phyloP scores from a whole-genome alignment of 2,113 vertebrate genomes.

The Myrmecobius fasciatus region DNA sequence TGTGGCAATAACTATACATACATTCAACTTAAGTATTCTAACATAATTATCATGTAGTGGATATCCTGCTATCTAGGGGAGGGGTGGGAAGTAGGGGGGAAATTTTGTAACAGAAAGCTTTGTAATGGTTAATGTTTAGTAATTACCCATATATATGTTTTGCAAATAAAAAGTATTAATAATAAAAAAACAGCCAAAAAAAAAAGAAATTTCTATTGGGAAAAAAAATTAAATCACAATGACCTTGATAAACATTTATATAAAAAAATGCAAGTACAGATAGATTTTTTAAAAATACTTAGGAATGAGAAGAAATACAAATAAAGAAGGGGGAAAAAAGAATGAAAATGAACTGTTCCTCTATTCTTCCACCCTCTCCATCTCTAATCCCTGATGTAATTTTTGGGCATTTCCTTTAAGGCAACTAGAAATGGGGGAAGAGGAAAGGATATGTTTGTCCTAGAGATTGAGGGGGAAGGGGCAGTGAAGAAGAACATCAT shows the following conservation, averaged over 20 bases:
- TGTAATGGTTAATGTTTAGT: no score
- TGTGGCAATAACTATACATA: no score
- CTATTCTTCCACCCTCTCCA: neutral
- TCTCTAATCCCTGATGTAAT: neutral
- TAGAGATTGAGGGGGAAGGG: neutral
- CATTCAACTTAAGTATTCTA: no score
- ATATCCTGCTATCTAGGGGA: no score
- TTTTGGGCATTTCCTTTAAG: constrained; percentile 47
- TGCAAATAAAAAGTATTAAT: no score
- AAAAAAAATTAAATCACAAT: neutral
- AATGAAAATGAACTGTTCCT: constrained; percentile 44
- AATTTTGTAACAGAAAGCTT: no score
- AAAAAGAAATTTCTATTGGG: no score
- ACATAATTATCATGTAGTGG: no score
- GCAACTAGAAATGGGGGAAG: constrained; percentile 3
- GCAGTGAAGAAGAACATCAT: neutral
- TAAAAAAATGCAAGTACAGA: neutral
- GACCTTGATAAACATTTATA: constrained; percentile 25
- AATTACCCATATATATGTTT: no score
- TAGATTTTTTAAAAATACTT: constrained; percentile 21
- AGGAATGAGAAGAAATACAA: constrained; percentile 6
- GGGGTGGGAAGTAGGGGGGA: no score
- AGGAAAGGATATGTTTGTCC: neutral
- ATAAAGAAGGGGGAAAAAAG: constrained; percentile 7
- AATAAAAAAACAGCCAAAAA: no score